Base-by-base conservation (phyloP, 2,113 vertebrate genomes). In the Odontophorus gujanensis region DNA sequence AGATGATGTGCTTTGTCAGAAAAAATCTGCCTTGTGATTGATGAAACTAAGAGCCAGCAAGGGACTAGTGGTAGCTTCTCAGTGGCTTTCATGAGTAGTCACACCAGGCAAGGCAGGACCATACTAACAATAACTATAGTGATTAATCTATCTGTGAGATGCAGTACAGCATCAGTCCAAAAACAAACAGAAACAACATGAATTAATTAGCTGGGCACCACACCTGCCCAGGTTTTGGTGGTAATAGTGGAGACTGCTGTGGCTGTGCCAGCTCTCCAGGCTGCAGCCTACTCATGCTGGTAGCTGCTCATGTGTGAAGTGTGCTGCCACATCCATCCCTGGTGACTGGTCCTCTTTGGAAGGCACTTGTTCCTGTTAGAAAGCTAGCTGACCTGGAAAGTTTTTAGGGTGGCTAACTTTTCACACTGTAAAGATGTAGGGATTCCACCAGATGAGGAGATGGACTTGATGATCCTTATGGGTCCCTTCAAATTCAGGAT, bases 281-380 rank as follows among this genome's bases (percentile, higher is more conserved):
- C 73, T 73, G 18, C 53, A 58, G 26, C 55, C 63, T 2, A 4
- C 15, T 61, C 0, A 0, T 57, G 24, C 36, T 47, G 24, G 25
- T 75, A 50, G 21, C 38, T 42, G 30, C 32, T 21, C 1, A 0
- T 9, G 15, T 9, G 7, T 12, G 36, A 53, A 15, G 17, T 2
- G 1, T 17, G 2, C 28, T 38, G 34, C 43, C 26, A 5, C 18
- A 26, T 59, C 26, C 36, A 16, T 45, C 11, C 26, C 24, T 80
- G 36, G 79, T 32, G 47, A 50, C 2, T 0, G 3, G 14, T 43
- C 8, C 19, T 20, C 22, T 9, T 14, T 73, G 59, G 71, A 69
- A 79, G 16, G 22, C 13, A 32, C 12, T 36, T 67, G 24, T 6
- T 5, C 28, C 36, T 72, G 17, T 72, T 76, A 36, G 4, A 14